Evolutionary conservation across 2,888 invertebrate species (phyloP), one percentile per base, ranked within the genome.

Genomic region (Eupithecia pulchellata): DNA sequence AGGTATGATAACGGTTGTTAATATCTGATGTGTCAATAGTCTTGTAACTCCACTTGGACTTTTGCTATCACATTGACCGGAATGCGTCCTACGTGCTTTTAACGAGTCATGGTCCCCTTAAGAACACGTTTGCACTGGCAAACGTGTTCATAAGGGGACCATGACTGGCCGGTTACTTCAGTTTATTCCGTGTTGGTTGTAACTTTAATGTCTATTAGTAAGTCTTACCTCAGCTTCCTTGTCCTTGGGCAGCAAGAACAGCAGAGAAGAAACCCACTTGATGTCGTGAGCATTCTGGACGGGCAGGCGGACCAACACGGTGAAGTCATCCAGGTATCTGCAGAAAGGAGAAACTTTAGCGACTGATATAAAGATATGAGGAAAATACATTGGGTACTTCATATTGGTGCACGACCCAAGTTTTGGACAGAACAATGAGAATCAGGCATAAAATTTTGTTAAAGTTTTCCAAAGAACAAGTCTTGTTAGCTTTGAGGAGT

Each of bases 271-370:
- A 3, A 89, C 86, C 42, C 91, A 84, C 78, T 95, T 95, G 61
- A 96, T 79, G 75, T 95, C 94, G 68, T 95, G 96, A 0, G 96
- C 88, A 52, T 94, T 94, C 1, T 96, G 95, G 66, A 94, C 92
- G 0, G 96, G 96, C 29, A 96, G 83, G 27, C 94, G 91, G 0
- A 96, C 11, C 5, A 93, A 91, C 0, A 95, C 27, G 0, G 89
- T 86, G 52, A 90, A 73, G 34, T 95, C 95, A n/a, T 95, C 91
- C 4, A 89, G 82, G 34, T 85, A 84, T 39, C 95, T 95, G 61
- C 13, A 34, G 34, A 61, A 4, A 32, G 30, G 2, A 29, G 2
- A 29, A 60, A 60, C n/a, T 29, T 30, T 11, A 58, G 0, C 30
- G 9, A 58, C 17, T 9, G 32, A 1, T 14, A 36, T 1, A 47